Conservation (phyloP, 2,888 invertebrate genomes). For the Conchocele bisecta region DNA sequence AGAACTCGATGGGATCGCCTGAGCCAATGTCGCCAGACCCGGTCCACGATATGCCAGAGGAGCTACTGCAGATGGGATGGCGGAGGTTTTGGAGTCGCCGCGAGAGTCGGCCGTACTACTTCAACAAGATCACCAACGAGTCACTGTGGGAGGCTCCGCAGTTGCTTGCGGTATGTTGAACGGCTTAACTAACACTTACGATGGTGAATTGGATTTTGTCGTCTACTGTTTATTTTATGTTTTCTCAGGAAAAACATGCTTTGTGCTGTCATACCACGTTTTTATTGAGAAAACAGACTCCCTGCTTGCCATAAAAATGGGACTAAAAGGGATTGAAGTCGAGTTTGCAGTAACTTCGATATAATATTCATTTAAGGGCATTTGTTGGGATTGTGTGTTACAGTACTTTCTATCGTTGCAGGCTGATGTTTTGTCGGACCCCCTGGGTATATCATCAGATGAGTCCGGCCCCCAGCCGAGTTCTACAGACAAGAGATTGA, state of each 20-base stretch:
- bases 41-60: slow-evolving; percentile 86
- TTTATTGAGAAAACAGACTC: too few relatives aligned
- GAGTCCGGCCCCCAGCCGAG: slow-evolving; percentile 61
- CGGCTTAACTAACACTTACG: too few relatives aligned
- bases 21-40: slow-evolving; percentile 69
- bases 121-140: slow-evolving; percentile 97
- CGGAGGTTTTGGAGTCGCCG: slow-evolving; percentile 98
- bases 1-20: slow-evolving; percentile 58
- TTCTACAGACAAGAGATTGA: slow-evolving; percentile 65
- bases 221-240: too few relatives aligned
- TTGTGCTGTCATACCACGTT: neutral
- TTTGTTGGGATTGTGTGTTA: too few relatives aligned
- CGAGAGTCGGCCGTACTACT: slow-evolving; percentile 97
- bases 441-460: slow-evolving; percentile 88
- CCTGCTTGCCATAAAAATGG: too few relatives aligned
- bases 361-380: too few relatives aligned
- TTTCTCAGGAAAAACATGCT: too few relatives aligned
- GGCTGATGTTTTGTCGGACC: slow-evolving; percentile 96
- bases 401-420: slow-evolving; percentile 74
- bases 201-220: too few relatives aligned
- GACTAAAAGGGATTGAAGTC: too few relatives aligned
- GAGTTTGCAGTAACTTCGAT: too few relatives aligned
- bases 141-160: slow-evolving; percentile 98
- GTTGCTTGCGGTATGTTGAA: slow-evolving; percentile 75
- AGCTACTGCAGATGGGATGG: slow-evolving; percentile 94